Base-by-base conservation (phyloP, 2,888 invertebrate species). In the Argyra leucocephala region DNA sequence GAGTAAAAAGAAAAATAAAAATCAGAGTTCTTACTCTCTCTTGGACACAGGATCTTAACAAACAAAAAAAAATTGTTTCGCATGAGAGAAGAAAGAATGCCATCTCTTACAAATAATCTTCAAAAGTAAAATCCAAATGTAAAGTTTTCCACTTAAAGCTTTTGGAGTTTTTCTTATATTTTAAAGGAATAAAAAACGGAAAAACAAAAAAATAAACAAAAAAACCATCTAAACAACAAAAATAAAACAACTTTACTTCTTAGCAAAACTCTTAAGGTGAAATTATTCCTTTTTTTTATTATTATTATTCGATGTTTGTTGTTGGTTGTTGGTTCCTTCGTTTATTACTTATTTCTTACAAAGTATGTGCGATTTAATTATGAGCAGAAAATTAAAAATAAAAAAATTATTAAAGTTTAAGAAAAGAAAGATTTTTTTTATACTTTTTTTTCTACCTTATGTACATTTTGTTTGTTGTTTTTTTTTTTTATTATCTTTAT, bases 131-230 rank as follows among this genome's bases (percentile, higher is more conserved):
- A 37, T 37, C 12, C 12, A 48, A 48, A 48, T 18, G 18, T 1
- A 48, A 48, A 48, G 48, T 48, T 48, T 48, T 48, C 48, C 48
- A 48, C 48, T 48, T 48, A 48, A 48, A 48, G 48, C 48, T 48
- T n/a, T 48, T 48, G 15, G n/a, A 18, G 18, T 48, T 48, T 18
- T 48, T n/a, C 18, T 18, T 31, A 31, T 31, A 15, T 48, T 48
- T 48, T 15, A 5, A 5, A 12, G 48, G n/a, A 48, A 9, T 31
- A 5, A 48, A 37, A 37, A 48, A 48, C 48, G 18, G 12, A 18
- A 48, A 9, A 37, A 37, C 10, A 37, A 37, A 26, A 26, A 26
- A 26, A 26, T 26, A 26, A 26, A 26, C 4, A 26, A 26, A 7
- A 26, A 6, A 26, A 6, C 26, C 7, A 26, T 26, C 4, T 26